phyloP scores from a whole-genome alignment of 2,797 vertebrate species.

The Sebastes elongatus region DNA sequence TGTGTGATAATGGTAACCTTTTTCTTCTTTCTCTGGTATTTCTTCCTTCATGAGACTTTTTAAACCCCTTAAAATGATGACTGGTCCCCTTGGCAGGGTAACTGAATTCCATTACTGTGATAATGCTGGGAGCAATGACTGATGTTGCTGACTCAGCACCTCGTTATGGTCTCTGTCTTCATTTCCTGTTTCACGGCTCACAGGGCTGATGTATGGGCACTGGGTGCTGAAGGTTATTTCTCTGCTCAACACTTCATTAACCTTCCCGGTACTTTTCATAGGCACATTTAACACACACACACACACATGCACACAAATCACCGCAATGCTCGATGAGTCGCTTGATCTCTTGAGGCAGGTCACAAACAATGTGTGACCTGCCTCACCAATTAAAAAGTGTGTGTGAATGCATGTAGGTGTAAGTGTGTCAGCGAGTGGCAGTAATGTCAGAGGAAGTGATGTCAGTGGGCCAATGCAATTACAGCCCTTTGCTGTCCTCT shows the following conservation, averaged over 20 bases:
- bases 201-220: slow-evolving; percentile 76
- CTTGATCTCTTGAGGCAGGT: slow-evolving; percentile 49
- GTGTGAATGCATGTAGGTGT: slow-evolving; percentile 29
- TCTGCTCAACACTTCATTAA: slow-evolving; percentile 81
- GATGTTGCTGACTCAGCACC: slow-evolving; percentile 81
- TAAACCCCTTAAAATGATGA: slow-evolving; percentile 56
- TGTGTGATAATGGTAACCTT: not conserved
- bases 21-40: slow-evolving; percentile 11
- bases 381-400: slow-evolving; percentile 52
- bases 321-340: slow-evolving; percentile 27
- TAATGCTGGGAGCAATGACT: slow-evolving; percentile 67
- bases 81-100: slow-evolving; percentile 55
- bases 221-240: slow-evolving; percentile 79
- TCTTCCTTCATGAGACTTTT: slow-evolving; percentile 23
- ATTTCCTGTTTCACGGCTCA: slow-evolving; percentile 77
- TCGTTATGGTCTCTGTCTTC: slow-evolving; percentile 79
- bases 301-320: slow-evolving; percentile 16
- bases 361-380: slow-evolving; percentile 50
- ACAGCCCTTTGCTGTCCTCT: slow-evolving; percentile 4
- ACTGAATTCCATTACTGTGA: slow-evolving; percentile 70
- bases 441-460: slow-evolving; percentile 42
- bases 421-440: slow-evolving; percentile 17
- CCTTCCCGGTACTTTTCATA: slow-evolving; percentile 57
- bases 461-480: slow-evolving; percentile 22
- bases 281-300: slow-evolving; percentile 34